Conservation (phyloP, 2,797 vertebrate genomes). For the Scomberomorus guttatus region DNA sequence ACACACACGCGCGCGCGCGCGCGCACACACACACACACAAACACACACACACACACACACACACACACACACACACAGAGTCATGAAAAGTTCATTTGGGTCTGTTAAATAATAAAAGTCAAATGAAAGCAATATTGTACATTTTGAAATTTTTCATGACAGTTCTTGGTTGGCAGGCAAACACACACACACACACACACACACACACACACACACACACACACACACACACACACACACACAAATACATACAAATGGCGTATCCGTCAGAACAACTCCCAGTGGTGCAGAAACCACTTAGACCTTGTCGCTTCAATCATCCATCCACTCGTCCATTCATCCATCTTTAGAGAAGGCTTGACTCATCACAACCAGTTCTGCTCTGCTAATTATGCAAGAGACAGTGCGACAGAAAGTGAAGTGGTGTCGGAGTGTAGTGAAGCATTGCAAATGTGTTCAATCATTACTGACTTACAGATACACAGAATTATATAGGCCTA, state of each 20-base stretch:
- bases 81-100: conserved; percentile 12
- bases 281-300: conserved; percentile 55
- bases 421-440: background rate
- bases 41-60: too few species aligned
- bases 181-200: conserved; percentile 3
- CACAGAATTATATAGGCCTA: too few species aligned
- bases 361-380: conserved; percentile 22
- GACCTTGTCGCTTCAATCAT: conserved; percentile 42
- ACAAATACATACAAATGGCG: conserved; percentile 17
- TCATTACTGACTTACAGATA: background rate
- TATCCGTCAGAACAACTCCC: conserved; percentile 31
- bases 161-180: background rate
- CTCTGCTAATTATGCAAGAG: conserved; percentile 29
- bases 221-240: conserved; percentile 11
- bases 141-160: conserved; percentile 22
- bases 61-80: too few species aligned
- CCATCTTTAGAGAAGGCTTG: conserved; percentile 25
- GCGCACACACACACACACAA: too few species aligned
- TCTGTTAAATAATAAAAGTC: conserved; percentile 50
- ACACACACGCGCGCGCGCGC: too few species aligned
- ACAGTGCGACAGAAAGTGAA: background rate
- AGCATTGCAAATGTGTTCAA: background rate
- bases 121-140: conserved; percentile 51
- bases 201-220: conserved; percentile 10
- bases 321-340: conserved; percentile 33